phyloP scores from a whole-genome alignment of 2,888 invertebrate species.

The Alviniconcha strummeri region DNA sequence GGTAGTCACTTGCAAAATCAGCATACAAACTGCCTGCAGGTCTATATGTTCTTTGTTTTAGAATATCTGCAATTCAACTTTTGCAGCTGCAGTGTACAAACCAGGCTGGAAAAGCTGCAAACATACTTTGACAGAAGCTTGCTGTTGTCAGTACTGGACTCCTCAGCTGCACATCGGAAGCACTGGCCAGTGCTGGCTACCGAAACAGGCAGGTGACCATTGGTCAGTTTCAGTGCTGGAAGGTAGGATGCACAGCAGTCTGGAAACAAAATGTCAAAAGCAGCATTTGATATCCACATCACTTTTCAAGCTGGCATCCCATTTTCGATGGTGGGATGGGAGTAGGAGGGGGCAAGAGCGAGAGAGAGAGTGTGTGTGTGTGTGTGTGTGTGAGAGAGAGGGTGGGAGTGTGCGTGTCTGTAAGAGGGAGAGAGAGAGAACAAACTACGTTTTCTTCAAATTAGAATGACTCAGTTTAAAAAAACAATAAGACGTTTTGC shows the following conservation, averaged over 20 bases:
- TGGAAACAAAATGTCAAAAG: slow-evolving; percentile 6
- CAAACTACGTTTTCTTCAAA: no score
- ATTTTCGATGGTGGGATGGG: not conserved
- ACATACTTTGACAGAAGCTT: slow-evolving; percentile 29
- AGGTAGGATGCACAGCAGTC: slow-evolving; percentile 33
- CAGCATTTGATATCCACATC: not conserved
- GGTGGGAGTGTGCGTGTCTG: not conserved
- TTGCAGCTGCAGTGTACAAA: no score
- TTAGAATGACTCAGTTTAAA: no score
- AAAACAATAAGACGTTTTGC: no score
- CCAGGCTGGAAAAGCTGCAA: not conserved
- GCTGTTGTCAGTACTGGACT: not conserved
- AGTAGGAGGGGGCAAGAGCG: not conserved
- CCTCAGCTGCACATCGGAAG: not conserved
- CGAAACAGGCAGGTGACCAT: slow-evolving; percentile 38
- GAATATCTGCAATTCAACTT: no score
- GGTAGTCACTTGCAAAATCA: no score
- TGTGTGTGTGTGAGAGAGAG: not conserved
- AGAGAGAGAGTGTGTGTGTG: not conserved
- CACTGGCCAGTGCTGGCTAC: slow-evolving; percentile 36
- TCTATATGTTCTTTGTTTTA: no score
- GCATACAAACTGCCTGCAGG: no score
- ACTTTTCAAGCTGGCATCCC: not conserved
- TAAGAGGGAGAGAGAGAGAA: not conserved
- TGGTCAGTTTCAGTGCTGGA: slow-evolving; percentile 37